phyloP scores from a whole-genome alignment of 2,888 invertebrate species.

The Coelinius sp. region DNA sequence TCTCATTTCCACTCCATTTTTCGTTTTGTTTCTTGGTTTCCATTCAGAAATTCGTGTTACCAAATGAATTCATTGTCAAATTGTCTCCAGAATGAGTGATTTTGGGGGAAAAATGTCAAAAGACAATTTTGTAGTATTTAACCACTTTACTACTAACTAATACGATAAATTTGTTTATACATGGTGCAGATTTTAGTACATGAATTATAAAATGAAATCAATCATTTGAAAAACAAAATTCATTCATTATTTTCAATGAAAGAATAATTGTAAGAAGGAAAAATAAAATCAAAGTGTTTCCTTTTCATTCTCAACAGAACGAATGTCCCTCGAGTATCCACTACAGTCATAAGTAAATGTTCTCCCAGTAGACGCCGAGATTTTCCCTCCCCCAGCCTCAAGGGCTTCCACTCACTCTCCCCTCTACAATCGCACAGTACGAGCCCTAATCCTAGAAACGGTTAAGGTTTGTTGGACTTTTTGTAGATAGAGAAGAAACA shows the following conservation, averaged over 20 bases:
- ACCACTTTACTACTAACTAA: too few relatives aligned
- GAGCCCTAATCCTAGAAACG: background rate
- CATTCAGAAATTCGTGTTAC: background rate
- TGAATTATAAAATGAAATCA: too few relatives aligned
- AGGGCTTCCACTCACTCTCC: constrained; percentile 2
- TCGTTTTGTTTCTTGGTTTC: background rate
- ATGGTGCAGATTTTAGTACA: too few relatives aligned
- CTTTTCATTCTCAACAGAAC: background rate
- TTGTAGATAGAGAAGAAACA: background rate
- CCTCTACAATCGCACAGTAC: background rate
- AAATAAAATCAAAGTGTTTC: background rate
- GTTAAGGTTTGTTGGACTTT: constrained; percentile 20
- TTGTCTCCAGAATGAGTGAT: too few relatives aligned
- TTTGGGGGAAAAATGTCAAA: too few relatives aligned
- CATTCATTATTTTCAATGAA: too few relatives aligned
- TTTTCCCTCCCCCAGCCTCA: background rate
- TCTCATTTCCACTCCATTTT: background rate
- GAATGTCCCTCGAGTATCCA: background rate
- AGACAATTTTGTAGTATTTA: too few relatives aligned
- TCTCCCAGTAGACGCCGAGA: background rate
- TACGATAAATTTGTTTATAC: too few relatives aligned
- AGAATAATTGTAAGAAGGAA: background rate
- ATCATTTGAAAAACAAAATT: too few relatives aligned
- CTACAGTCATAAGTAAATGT: background rate
- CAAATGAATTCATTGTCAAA: too few relatives aligned